Percentiles rank a stretch among this genome's conserved stretches.
These are phyloP conservation scores for Ammodytes dubius DNA, from an alignment of 2,113 vertebrate species.

Conservation along the genomic window DNA sequence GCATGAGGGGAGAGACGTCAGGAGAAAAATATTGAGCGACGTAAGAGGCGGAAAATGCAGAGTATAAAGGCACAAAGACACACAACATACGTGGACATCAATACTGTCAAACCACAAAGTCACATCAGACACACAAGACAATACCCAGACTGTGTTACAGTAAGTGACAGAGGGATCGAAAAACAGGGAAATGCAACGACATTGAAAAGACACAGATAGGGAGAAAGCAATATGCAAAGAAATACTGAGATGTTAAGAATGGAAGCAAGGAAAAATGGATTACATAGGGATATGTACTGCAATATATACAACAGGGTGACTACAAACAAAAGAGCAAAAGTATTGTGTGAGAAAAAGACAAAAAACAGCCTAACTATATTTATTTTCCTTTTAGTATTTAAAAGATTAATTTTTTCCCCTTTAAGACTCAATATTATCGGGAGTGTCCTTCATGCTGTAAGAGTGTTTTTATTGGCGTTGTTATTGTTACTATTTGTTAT, in stretches of 20 bases:
- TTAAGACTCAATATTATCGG: background rate
- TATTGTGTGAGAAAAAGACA: background rate
- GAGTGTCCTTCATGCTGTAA: background rate
- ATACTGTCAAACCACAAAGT: slow-evolving; percentile 57
- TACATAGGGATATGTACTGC: background rate
- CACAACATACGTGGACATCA: slow-evolving; percentile 37
- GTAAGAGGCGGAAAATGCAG: slow-evolving; percentile 13
- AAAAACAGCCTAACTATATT: background rate
- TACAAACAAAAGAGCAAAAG: background rate
- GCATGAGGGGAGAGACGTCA: slow-evolving; percentile 44
- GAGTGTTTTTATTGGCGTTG: background rate
- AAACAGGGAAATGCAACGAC: background rate
- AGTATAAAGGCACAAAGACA: slow-evolving; percentile 22
- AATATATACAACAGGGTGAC: background rate
- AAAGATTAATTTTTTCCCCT: background rate
- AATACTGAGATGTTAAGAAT: background rate
- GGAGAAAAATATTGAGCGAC: slow-evolving; percentile 62
- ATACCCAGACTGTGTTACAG: slow-evolving; percentile 34
- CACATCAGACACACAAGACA: slow-evolving; percentile 43
- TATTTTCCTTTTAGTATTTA: background rate
- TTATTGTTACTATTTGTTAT: background rate
- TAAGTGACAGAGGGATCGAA: slow-evolving; percentile 24
- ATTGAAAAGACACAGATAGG: background rate
- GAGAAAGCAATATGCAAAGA: background rate
- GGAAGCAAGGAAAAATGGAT: background rate